Conservation (phyloP, 2,113 vertebrate species). For the Misgurnus mizolepis region DNA sequence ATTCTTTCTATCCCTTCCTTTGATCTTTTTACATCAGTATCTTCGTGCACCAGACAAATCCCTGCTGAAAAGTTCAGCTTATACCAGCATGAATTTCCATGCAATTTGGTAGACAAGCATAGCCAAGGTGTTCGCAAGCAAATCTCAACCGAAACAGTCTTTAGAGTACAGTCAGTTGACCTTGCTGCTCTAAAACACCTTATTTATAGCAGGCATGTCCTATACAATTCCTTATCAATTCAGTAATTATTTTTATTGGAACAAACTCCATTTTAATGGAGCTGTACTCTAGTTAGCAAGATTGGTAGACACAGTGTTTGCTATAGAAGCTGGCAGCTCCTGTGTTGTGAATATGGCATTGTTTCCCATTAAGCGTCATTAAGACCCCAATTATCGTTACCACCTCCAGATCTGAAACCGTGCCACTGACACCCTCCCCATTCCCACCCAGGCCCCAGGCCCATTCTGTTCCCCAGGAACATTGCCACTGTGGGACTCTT, state of each 20-base stretch:
- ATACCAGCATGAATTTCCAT: not conserved
- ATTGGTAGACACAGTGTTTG: slow-evolving; percentile 51
- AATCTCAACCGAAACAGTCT: not conserved
- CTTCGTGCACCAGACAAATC: not conserved
- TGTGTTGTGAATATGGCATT: slow-evolving; percentile 53
- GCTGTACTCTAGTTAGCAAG: slow-evolving; percentile 41
- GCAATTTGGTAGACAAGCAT: not conserved
- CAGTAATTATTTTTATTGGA: slow-evolving; percentile 31
- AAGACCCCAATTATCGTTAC: slow-evolving; percentile 71
- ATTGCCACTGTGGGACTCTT: slow-evolving; percentile 44
- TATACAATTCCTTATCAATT: slow-evolving; percentile 12
- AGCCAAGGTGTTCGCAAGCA: not conserved
- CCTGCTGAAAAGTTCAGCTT: not conserved
- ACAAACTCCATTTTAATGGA: slow-evolving; percentile 15
- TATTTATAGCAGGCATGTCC: too few species aligned
- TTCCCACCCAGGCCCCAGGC: slow-evolving; percentile 40
- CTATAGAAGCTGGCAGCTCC: slow-evolving; percentile 67
- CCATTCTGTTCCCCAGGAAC: slow-evolving; percentile 54
- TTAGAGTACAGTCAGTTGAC: not conserved
- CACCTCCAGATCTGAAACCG: slow-evolving; percentile 47
- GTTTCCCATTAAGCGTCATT: slow-evolving; percentile 65
- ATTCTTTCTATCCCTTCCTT: slow-evolving; percentile 13
- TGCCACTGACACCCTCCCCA: slow-evolving; percentile 42
- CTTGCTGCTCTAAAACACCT: not conserved
- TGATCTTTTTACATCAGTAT: not conserved